phyloP scores from a whole-genome alignment of 2,888 invertebrate species.

The Seladonia tumulorum region DNA sequence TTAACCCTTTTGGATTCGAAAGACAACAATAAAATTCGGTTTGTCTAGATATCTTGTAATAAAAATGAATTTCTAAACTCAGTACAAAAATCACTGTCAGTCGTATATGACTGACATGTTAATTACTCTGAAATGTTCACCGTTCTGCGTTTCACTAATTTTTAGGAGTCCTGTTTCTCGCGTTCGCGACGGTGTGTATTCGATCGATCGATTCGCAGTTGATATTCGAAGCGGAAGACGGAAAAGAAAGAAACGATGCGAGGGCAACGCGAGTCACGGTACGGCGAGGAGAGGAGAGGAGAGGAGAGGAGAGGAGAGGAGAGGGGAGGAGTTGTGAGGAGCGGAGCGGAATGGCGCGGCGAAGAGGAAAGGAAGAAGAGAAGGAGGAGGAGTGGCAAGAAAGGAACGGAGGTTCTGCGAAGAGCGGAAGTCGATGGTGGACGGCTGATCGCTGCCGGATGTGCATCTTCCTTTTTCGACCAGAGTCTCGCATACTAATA shows the following conservation, averaged over 20 bases:
- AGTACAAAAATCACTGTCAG: too few relatives aligned
- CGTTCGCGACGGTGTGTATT: neutral
- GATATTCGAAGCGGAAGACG: constrained; percentile 61
- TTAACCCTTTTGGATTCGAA: too few relatives aligned
- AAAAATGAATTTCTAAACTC: too few relatives aligned
- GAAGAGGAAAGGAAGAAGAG: constrained; percentile 68
- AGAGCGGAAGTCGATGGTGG: constrained; percentile 81
- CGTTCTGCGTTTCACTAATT: too few relatives aligned
- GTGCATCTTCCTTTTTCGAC: constrained; percentile 83
- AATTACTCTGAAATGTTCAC: too few relatives aligned
- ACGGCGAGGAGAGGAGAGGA: neutral
- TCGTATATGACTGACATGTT: too few relatives aligned
- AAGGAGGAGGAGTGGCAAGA: constrained; percentile 38
- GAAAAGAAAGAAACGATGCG: constrained; percentile 61
- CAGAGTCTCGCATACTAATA: constrained; percentile 78
- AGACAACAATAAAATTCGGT: too few relatives aligned
- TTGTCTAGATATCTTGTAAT: too few relatives aligned
- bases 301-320: constrained; percentile 23
- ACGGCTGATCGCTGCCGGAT: constrained; percentile 82
- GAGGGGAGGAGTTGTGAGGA: constrained; percentile 26
- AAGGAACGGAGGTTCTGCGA: constrained; percentile 75
- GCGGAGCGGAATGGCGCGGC: constrained; percentile 71
- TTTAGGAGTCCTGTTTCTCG: neutral
- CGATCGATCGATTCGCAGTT: constrained; percentile 44
- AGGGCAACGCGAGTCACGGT: constrained; percentile 5